Evolutionary conservation across 1,140 invertebrate species (phyloP).

Genomic region (Colletes gigas): DNA sequence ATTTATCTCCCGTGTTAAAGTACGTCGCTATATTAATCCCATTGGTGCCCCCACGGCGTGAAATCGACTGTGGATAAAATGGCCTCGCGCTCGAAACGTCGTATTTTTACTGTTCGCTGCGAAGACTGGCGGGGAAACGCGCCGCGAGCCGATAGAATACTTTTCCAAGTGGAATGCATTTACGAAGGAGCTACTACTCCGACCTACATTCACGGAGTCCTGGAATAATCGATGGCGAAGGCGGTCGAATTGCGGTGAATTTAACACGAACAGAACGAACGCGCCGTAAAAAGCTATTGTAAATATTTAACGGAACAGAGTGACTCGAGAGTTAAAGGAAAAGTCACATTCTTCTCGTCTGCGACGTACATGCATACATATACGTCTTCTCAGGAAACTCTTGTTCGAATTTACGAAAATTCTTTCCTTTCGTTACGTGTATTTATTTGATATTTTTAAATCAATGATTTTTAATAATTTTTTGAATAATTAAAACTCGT

Average conservation of each 20-base stretch:
- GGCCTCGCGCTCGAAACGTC: neutral
- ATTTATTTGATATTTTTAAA: too few species aligned
- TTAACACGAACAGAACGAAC: neutral
- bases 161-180: conserved; percentile 5
- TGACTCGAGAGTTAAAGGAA: too few species aligned
- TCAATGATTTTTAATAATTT: too few species aligned
- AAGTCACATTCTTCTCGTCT: too few species aligned
- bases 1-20: neutral
- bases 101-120: neutral
- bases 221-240: conserved; percentile 10
- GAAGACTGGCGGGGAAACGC: neutral
- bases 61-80: neutral
- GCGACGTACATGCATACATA: too few species aligned
- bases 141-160: neutral
- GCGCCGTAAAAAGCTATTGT: neutral
- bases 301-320: too few species aligned
- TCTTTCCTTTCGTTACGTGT: too few species aligned
- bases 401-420: too few species aligned
- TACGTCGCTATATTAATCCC: neutral
- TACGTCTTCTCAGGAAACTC: too few species aligned
- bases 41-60: neutral
- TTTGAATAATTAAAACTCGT: too few species aligned
- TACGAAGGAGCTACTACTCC: neutral
- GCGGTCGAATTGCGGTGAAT: conserved; percentile 6
- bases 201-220: neutral